Percentiles rank a stretch among this genome's conserved stretches.
phyloP scores from a whole-genome alignment of 1,140 invertebrate genomes.

The Paralvinella palmiformis region DNA sequence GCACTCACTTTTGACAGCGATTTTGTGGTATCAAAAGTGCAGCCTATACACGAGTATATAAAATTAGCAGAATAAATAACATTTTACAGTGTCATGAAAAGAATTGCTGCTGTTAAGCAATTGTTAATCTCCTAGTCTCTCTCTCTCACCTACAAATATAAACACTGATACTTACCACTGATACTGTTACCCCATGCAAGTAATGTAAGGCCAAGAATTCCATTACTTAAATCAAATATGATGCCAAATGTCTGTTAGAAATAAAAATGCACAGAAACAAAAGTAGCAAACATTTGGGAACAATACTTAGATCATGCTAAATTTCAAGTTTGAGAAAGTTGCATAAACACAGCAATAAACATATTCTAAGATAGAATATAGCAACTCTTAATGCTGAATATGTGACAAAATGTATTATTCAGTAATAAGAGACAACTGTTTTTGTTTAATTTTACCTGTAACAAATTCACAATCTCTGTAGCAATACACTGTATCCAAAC shows the following conservation, averaged over 20 bases:
- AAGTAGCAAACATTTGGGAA: background rate
- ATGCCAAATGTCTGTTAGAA: slow-evolving; percentile 55
- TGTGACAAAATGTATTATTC: background rate
- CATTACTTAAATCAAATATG: slow-evolving; percentile 58
- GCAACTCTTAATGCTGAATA: background rate
- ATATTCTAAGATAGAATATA: no score
- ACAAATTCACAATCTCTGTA: slow-evolving; percentile 61
- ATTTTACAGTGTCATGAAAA: no score
- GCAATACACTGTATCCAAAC: slow-evolving; percentile 64
- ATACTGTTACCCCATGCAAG: slow-evolving; percentile 69
- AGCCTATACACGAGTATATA: no score
- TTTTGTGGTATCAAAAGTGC: no score
- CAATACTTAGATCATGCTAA: background rate
- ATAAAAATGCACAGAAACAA: background rate
- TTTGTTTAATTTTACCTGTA: slow-evolving; percentile 45
- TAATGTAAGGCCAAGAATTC: slow-evolving; percentile 64
- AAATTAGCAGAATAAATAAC: no score
- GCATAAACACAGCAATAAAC: no score
- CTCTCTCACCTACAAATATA: background rate
- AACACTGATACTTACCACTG: slow-evolving; percentile 32
- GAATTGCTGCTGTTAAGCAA: no score
- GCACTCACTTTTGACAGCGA: no score
- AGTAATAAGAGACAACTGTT: background rate
- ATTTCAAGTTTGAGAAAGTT: background rate
- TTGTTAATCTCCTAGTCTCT: background rate